These are phyloP conservation scores for Peucedramus taeniatus DNA, from an alignment of 2,113 vertebrate species.

Conservation along the genomic window DNA sequence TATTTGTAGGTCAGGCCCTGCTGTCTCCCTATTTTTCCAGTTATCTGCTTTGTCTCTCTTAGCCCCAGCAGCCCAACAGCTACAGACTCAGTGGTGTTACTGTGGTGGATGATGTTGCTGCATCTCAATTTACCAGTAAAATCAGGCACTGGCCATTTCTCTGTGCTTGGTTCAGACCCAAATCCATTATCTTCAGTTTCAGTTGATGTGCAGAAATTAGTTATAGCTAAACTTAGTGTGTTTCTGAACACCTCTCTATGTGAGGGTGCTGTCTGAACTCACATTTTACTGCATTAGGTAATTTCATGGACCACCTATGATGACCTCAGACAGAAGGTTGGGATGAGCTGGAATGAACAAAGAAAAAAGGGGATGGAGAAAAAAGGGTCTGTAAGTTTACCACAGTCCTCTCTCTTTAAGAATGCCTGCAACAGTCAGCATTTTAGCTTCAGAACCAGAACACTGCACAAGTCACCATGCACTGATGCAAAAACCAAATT, in stretches of 20 bases:
- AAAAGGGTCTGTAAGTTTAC: neutral
- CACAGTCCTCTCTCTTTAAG: neutral
- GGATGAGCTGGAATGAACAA: neutral
- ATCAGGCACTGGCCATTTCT: neutral
- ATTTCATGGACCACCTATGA: neutral
- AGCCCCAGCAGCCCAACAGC: neutral
- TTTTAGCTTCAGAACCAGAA: neutral
- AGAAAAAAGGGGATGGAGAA: neutral
- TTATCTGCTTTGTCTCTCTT: neutral
- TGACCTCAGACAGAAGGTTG: neutral
- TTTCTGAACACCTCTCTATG: neutral
- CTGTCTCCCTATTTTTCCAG: neutral
- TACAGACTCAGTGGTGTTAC: neutral
- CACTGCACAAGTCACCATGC: neutral
- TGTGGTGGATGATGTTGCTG: neutral
- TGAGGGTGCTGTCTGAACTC: neutral
- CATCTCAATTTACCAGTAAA: neutral
- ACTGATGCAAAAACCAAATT: neutral
- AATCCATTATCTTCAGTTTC: neutral
- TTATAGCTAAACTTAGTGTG: neutral
- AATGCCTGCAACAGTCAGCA: neutral
- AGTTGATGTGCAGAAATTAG: neutral
- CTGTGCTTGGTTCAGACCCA: neutral
- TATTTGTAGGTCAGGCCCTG: neutral
- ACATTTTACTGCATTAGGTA: neutral